phyloP scores from a whole-genome alignment of 2,797 vertebrate genomes.

The Pseudochirops corinnae region DNA sequence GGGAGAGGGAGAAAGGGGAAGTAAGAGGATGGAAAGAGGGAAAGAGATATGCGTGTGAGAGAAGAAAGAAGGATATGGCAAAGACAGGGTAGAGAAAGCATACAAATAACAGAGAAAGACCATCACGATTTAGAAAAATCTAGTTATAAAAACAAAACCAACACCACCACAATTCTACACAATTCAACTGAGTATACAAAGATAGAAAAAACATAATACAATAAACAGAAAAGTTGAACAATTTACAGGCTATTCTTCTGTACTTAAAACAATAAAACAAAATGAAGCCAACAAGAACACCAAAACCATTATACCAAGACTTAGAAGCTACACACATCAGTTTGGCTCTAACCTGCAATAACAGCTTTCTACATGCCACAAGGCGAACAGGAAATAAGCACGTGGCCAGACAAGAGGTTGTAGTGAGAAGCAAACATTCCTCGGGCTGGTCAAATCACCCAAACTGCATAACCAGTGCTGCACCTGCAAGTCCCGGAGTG shows the following conservation, averaged over 20 bases:
- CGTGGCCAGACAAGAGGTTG: conserved; percentile 68
- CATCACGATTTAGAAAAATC: conserved; percentile 54
- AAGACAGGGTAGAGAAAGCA: conserved; percentile 61
- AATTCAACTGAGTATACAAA: conserved; percentile 75
- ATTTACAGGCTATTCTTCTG: conserved; percentile 81
- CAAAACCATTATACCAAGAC: conserved; percentile 71
- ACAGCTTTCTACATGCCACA: conserved; percentile 75
- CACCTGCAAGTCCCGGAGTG: conserved; percentile 83
- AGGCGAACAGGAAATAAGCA: conserved; percentile 65
- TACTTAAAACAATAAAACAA: conserved; percentile 80
- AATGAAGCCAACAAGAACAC: conserved; percentile 69
- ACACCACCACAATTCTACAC: conserved; percentile 78
- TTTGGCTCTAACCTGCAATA: conserved; percentile 68
- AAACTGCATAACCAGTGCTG: conserved; percentile 77
- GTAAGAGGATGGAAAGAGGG: conserved; percentile 50
- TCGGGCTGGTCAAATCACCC: conserved; percentile 78
- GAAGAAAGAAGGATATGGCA: conserved; percentile 64
- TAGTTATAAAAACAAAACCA: conserved; percentile 74
- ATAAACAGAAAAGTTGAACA: conserved; percentile 76
- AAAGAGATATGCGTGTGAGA: conserved; percentile 68
- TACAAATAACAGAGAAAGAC: conserved; percentile 70
- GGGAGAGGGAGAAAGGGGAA: not conserved
- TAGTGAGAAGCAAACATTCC: conserved; percentile 72
- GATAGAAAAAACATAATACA: conserved; percentile 67
- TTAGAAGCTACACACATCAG: conserved; percentile 62